Evolutionary conservation across 2,113 vertebrate genomes (phyloP), one percentile per base, ranked within the genome.

Genomic region (Romanogobio albipinnatus): DNA sequence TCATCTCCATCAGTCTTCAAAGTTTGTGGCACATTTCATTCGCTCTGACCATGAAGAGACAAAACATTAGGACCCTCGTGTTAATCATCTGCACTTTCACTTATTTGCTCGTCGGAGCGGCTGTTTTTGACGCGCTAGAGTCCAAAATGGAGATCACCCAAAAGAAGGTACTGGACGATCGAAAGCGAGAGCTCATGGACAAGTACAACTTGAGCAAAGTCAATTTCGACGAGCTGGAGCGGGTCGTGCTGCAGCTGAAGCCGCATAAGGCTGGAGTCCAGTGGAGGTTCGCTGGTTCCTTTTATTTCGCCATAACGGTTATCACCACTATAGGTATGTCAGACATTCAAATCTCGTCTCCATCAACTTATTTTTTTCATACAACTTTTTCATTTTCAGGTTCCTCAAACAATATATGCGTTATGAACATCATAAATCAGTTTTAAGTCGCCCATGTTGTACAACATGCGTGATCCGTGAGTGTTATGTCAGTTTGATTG

Each of bases 291-390:
- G 95, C 97, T 66, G 97, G 97, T 26, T 98, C 97, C 59, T 98
- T 99, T 92, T 99, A 99, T 92, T 99, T 99, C 93, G 97, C 97
- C 92, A 98, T 99, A 94, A 98, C 97, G 83, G 97, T 99, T 91
- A 98, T 99, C 93, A 99, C 97, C 36, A 99, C 97, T 33, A 99
- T 99, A 92, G 97, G 97, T 99, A 95, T 91, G 94, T n/a, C 78
- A 8, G 9, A 49, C 24, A 1, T 19, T 45, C 19, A 39, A 8
- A 39, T 66, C 7, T 17, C 62, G 8, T 68, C 9, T 5, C 4
- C 3, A 19, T 10, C 36, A 26, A 8, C 22, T 73, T 74, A 43
- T 24, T 49, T 13, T 61, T 47, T 74, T 26, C 2, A 4, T 8
- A 0, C 24, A 74, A 74, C 71, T 74, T 49, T 73, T 11, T 24